Base-by-base conservation (phyloP, 1,140 invertebrate genomes). In the Delia radicum region DNA sequence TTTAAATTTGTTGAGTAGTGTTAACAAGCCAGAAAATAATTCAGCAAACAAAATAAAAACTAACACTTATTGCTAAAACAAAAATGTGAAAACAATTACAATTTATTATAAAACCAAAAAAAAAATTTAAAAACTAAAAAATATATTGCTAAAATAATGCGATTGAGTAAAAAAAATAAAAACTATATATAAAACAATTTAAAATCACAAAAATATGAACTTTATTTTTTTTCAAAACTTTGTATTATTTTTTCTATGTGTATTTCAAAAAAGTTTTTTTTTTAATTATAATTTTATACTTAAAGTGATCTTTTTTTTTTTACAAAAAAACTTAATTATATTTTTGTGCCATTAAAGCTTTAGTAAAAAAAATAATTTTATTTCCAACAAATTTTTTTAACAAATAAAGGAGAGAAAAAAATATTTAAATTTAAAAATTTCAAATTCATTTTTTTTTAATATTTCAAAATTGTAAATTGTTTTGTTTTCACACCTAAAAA, bases 11-110 rank as follows among this genome's bases (percentile, higher is more conserved):
- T 8, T n/a, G 5, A n/a, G 6, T 21, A 24, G 48, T 55, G 18
- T 5, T 21, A 48, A 4, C 31, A 33, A 33, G 10, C 4, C 4
- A 55, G n/a, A 24, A 7, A 21, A 55, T 37, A 37, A 37, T 37
- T 37, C 8, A 37, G 3, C 8, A 55, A 21, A 55, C n/a, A 55
- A 21, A 21, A 18, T 55, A 31, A 69, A 21, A 69, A 69, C 18
- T 6, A 37, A 6, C 29, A 69, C 29, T 15, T 33, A 69, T 21
- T 69, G 62, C 62, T 42, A 42, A 42, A 42, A 42, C 10, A 65
- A 69, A 69, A 37, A 69, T 69, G 65, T 69, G 65, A 69, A 69
- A 69, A 69, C 65, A 69, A 69, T 69, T 69, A 69, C 65, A 69
- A 69, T 69, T 69, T 69, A 69, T 69, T 69, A 69, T 28, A 21